Evolutionary conservation across 2,113 vertebrate genomes (phyloP).

Genomic region (Cariama cristata): DNA sequence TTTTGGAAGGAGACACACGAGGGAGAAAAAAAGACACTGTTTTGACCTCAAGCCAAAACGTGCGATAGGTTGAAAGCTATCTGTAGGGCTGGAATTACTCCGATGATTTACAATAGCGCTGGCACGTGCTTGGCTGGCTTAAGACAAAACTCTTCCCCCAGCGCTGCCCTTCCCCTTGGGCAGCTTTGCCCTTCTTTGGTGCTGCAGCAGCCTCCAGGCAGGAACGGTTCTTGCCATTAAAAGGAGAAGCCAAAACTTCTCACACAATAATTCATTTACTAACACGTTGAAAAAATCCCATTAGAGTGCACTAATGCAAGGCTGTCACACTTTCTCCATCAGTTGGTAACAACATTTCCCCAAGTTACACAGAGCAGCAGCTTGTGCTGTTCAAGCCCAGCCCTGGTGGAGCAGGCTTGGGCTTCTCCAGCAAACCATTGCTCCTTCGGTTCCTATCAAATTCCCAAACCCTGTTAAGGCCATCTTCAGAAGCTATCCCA

Average conservation of each 20-base stretch:
- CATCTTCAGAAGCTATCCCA: background rate
- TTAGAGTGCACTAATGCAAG: background rate
- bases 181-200: conserved; percentile 47
- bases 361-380: background rate
- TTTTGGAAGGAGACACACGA: background rate
- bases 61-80: background rate
- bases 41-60: background rate
- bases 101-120: background rate
- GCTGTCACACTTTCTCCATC: background rate
- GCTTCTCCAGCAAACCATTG: background rate
- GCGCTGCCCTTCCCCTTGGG: background rate
- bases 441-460: background rate
- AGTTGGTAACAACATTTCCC: background rate
- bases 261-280: background rate
- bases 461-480: background rate
- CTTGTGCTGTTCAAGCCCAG: background rate
- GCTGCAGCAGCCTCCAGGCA: background rate
- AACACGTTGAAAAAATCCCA: rapidly evolving
- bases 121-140: background rate
- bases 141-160: background rate
- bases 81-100: background rate
- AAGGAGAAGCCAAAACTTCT: background rate
- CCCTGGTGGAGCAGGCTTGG: background rate
- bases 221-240: background rate
- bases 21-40: background rate